Evolutionary conservation across 2,888 invertebrate genomes (phyloP), one percentile per base, ranked within the genome.

Genomic region (Agelastica alni): DNA sequence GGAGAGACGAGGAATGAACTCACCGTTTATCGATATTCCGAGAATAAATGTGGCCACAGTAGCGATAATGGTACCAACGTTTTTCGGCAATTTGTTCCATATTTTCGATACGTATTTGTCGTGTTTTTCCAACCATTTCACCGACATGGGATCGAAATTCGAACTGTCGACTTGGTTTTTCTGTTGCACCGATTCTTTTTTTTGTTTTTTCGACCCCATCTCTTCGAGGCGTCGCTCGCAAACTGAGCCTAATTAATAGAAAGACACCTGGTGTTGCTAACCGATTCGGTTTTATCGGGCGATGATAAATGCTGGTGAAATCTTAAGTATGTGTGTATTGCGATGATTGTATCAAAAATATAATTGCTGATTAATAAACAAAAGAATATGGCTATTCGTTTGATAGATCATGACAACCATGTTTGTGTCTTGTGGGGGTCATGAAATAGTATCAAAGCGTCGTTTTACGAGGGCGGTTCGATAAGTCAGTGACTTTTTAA

Each of bases 11-110:
- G n/a, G n/a, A n/a, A n/a, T n/a, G n/a, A 4, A 46, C 71, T 68
- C 70, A 85, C 86, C 86, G 78, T 84, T 80, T 30, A 85, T 75
- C 0, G 84, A 83, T 6, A 85, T 78, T 43, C 86, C 86, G 34
- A 86, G 77, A 9, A 82, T 77, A 67, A 86, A 85, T 14, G 86
- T 77, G 1, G 84, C 83, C 0, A 85, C 64, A 0, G 84, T 83
- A 0, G 83, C 84, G 9, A 86, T 75, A 45, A 82, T 73, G 2
- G 80, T 79, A 17, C 78, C 79, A 3, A 85, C 67, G 55, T 78
- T 79, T 3, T 79, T 78, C 0, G 86, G 86, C 3, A 86, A 47
- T 57, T 76, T 78, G 18, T 77, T 75, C 75, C 85, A 85, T 62
- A 82, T 75, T 55, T 79, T 80, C 44, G 83, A 82, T 17, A 86